These are phyloP conservation scores for Ictalurus furcatus DNA, from an alignment of 2,113 vertebrate genomes.

Conservation along the genomic window DNA sequence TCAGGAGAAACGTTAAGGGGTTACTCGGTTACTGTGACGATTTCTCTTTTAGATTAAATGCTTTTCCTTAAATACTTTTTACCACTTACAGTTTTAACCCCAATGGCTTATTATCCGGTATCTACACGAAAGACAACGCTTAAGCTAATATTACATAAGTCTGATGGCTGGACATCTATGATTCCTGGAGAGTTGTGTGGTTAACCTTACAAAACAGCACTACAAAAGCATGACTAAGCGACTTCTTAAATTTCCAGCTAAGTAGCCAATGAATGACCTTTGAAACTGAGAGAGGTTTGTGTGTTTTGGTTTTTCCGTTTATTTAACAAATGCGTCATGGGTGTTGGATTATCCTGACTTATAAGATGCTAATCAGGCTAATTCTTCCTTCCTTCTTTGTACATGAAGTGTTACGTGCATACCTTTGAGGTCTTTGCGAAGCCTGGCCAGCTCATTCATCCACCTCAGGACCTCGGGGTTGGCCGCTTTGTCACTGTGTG, in stretches of 20 bases:
- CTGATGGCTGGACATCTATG: not conserved
- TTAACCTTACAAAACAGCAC: not conserved
- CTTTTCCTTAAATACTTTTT: not conserved
- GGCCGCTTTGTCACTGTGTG: slow-evolving; percentile 91
- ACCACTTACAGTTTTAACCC: not conserved
- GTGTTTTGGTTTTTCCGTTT: not conserved
- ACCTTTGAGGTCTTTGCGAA: slow-evolving; percentile 97
- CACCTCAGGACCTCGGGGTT: slow-evolving; percentile 94
- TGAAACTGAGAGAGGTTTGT: not conserved
- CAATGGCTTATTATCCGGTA: not conserved
- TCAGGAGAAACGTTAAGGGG: not conserved
- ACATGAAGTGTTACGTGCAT: slow-evolving; percentile 27
- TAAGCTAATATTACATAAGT: not conserved
- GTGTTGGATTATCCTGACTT: slow-evolving; percentile 41
- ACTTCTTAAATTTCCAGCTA: slow-evolving; percentile 11
- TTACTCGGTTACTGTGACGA: not conserved
- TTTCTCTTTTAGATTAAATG: not conserved
- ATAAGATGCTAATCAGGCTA: slow-evolving; percentile 29
- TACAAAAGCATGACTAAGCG: not conserved
- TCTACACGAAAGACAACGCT: not conserved
- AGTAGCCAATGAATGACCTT: slow-evolving; percentile 16
- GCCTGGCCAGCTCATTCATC: slow-evolving; percentile 92
- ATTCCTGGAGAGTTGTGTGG: not conserved
- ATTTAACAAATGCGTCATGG: slow-evolving; percentile 42
- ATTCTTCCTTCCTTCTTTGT: slow-evolving; percentile 15